Conservation (phyloP, 2,888 invertebrate species). For the Osedax frankpressi region DNA sequence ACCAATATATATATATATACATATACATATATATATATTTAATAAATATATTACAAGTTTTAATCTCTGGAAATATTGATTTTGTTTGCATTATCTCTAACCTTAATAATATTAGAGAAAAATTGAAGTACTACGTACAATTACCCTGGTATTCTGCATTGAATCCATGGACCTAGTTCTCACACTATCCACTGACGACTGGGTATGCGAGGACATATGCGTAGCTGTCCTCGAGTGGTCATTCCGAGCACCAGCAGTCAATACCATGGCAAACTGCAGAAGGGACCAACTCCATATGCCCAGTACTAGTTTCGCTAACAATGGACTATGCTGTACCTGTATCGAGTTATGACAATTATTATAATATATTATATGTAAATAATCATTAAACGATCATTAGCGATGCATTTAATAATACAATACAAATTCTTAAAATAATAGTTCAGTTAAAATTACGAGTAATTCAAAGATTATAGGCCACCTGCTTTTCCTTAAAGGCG, state of each 20-base stretch:
- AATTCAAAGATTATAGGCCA: no score
- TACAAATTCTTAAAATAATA: not conserved
- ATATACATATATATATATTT: not conserved
- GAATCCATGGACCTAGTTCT: not conserved
- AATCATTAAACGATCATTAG: no score
- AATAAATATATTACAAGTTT: not conserved
- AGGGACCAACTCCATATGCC: slow-evolving; percentile 84
- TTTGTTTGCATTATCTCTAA: not conserved
- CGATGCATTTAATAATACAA: not conserved
- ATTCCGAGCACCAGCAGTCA: slow-evolving; percentile 61
- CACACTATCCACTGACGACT: not conserved
- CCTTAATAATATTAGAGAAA: no score
- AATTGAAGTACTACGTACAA: no score
- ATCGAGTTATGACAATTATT: no score
- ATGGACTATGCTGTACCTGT: slow-evolving; percentile 53
- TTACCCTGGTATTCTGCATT: not conserved
- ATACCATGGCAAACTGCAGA: slow-evolving; percentile 81
- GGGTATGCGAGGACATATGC: not conserved
- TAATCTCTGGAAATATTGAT: not conserved
- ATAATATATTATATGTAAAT: no score
- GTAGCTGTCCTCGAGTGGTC: slow-evolving; percentile 28
- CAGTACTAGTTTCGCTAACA: slow-evolving; percentile 69
- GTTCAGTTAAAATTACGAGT: no score
- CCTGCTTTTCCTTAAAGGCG: slow-evolving; percentile 59
- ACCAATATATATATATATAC: not conserved